Evolutionary conservation across 2,888 invertebrate species (phyloP).

Genomic region (Drosophila paucipuncta): DNA sequence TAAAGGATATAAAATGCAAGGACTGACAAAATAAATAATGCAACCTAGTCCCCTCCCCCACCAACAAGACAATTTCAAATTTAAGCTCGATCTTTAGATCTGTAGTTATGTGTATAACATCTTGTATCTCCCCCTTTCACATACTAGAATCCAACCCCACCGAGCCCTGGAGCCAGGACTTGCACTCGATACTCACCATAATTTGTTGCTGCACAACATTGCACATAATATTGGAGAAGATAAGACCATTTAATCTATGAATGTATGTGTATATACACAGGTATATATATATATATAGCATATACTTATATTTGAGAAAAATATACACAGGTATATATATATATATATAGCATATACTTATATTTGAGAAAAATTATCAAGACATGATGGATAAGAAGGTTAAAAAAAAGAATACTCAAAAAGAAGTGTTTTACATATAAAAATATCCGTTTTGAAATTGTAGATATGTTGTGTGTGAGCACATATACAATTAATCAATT

Average conservation of each 20-base stretch:
- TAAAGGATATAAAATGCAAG: background rate
- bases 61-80: background rate
- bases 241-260: constrained; percentile 10
- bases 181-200: constrained; percentile 29
- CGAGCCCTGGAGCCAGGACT: background rate
- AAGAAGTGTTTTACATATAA: constrained; percentile 11
- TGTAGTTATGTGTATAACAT: background rate
- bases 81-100: background rate
- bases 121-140: background rate
- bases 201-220: background rate
- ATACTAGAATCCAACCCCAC: background rate
- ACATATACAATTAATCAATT: constrained; percentile 14
- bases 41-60: background rate
- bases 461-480: constrained; percentile 11
- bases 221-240: constrained; percentile 12
- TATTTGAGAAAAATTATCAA: constrained; percentile 23
- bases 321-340: background rate
- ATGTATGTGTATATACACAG: constrained; percentile 1
- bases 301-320: constrained; percentile 26
- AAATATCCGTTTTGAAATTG: constrained; percentile 15
- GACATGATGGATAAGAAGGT: constrained; percentile 8
- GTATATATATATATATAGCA: constrained; percentile 14
- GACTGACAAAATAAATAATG: background rate
- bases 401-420: constrained; percentile 2
- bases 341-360: constrained; percentile 22